These are phyloP conservation scores for Hylaeus volcanicus DNA, from an alignment of 1,140 invertebrate species.

Conservation along the genomic window DNA sequence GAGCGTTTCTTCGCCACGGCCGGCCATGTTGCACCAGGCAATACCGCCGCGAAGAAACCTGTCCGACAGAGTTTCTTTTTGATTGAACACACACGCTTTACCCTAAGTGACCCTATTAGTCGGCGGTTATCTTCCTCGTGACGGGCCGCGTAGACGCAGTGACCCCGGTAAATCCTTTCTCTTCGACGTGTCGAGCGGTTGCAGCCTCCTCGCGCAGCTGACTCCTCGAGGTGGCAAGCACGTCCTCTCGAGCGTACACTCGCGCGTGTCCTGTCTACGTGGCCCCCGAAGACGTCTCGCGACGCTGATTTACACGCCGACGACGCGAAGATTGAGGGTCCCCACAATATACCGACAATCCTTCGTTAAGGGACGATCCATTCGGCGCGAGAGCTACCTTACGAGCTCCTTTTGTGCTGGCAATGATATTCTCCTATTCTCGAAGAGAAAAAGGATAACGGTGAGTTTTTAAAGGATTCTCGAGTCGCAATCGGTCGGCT, in stretches of 20 bases:
- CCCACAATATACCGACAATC: no score
- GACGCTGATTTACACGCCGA: no score
- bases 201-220: constrained; percentile 37
- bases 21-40: constrained; percentile 28
- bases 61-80: constrained; percentile 46
- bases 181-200: constrained; percentile 56
- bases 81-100: constrained; percentile 49
- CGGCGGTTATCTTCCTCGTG: constrained; percentile 58
- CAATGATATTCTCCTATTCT: no score
- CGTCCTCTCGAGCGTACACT: constrained; percentile 1
- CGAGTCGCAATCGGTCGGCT: no score
- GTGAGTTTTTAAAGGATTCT: no score
- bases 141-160: constrained; percentile 48
- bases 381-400: no score
- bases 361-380: no score
- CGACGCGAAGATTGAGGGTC: no score
- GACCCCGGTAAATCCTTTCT: constrained; percentile 65
- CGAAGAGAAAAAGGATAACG: no score
- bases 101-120: constrained; percentile 62
- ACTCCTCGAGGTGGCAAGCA: constrained; percentile 19
- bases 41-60: constrained; percentile 49
- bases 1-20: constrained; percentile 26
- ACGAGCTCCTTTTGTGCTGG: no score
- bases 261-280: no score
- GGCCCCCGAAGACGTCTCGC: no score